Evolutionary conservation across 2,888 invertebrate species (phyloP), one percentile per base, ranked within the genome.

Genomic region (Nymphalis polychloros): DNA sequence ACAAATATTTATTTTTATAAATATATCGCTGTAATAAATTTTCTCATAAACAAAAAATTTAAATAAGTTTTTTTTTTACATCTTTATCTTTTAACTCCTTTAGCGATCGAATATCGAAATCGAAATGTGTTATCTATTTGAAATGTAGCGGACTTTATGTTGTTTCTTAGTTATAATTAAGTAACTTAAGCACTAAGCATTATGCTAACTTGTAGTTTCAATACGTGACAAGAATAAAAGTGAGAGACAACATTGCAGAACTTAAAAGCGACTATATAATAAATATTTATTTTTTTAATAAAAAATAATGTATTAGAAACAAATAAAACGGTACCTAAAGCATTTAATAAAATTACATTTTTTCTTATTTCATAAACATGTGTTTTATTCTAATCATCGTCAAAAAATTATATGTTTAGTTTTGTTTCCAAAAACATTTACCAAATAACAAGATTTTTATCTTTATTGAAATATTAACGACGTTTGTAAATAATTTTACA

Each of bases 141-240:
- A 52, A 61, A 48, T 50, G 19, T n/a, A 16, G 5, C n/a, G 8
- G 16, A 62, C 64, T 64, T 64, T 67, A 67, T 67, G 52, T 57
- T n/a, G 13, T 27, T 50, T 59, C 41, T 52, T 68, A 46, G 68
- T 41, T 49, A 59, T 70, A 62, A 67, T 70, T 67, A 57, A 63
- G 35, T 64, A 61, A 67, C n/a, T 49, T 55, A 31, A 57, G 31
- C 23, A 46, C 50, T n/a, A 7, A 65, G 60, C 47, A 53, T 53
- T 63, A 64, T 35, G 31, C 16, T 20, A 27, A 64, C 69, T 70
- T 68, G 69, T 53, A 27, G 27, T 31, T 20, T 47, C 48, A n/a
- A 49, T 19, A 27, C 53, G 52, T 27, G 20, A 49, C 50, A 13
- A 48, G 63, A 70, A 67, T 70, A 70, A 50, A 48, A 61, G 67